These are phyloP conservation scores for Scelioninae gen. 1 DNA, from an alignment of 2,888 invertebrate species.

Conservation along the genomic window DNA sequence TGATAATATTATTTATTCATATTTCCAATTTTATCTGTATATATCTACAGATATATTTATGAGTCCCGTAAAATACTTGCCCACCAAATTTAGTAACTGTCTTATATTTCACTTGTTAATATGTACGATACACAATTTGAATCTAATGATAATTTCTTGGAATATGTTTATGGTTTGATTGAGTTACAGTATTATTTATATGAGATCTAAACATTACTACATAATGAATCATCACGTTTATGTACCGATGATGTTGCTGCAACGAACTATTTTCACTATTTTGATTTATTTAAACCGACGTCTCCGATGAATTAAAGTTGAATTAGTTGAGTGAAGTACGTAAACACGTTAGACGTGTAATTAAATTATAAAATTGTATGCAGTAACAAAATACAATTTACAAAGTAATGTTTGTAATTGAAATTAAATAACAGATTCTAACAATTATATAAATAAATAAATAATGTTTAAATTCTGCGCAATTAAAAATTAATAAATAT, in stretches of 20 bases:
- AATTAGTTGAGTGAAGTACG: constrained; percentile 38
- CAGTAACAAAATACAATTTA: constrained; percentile 38
- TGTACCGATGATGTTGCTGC: constrained; percentile 9
- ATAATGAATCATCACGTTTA: constrained; percentile 24
- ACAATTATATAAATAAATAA: background rate
- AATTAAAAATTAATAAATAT: too few relatives aligned
- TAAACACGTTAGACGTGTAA: constrained; percentile 48
- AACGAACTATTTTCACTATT: constrained; percentile 39
- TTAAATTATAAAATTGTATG: constrained; percentile 32
- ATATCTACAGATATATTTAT: too few relatives aligned
- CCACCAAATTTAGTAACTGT: too few relatives aligned
- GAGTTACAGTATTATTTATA: constrained; percentile 42
- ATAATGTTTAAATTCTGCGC: too few relatives aligned
- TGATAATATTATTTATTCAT: too few relatives aligned
- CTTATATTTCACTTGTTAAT: too few relatives aligned
- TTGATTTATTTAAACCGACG: constrained; percentile 44
- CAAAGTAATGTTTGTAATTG: constrained; percentile 46
- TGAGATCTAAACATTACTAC: constrained; percentile 15
- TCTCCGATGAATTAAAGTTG: constrained; percentile 47
- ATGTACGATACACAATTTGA: background rate
- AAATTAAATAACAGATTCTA: constrained; percentile 1
- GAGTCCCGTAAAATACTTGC: too few relatives aligned
- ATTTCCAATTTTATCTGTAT: too few relatives aligned
- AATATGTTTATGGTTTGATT: constrained; percentile 6
- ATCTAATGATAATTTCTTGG: background rate